Conservation (phyloP, 2,888 invertebrate species). For the Disparrhopalites patrizii region DNA sequence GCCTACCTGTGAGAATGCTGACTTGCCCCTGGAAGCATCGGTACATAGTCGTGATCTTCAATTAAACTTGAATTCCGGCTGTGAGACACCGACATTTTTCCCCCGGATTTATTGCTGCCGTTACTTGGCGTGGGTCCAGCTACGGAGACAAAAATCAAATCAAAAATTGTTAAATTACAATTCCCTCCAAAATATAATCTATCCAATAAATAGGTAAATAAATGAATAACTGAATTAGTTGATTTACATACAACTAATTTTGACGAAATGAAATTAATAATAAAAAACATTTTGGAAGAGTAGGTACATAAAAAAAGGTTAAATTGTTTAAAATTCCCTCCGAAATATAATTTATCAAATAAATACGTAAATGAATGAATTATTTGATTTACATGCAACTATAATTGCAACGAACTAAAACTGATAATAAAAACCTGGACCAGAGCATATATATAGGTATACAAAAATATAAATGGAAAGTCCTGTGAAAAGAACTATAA, state of each 20-base stretch:
- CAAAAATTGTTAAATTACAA: background rate
- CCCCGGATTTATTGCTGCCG: constrained; percentile 19
- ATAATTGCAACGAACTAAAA: background rate
- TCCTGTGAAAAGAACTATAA: background rate
- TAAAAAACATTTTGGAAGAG: no score
- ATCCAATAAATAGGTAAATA: no score
- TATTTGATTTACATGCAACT: background rate
- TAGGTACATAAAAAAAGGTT: no score
- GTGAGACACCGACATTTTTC: constrained; percentile 40
- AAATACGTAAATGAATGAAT: no score
- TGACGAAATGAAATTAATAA: no score
- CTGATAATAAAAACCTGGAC: background rate
- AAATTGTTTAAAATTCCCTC: no score
- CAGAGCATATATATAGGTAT: background rate
- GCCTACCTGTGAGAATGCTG: constrained; percentile 35
- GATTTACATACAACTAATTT: no score
- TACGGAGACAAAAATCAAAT: background rate
- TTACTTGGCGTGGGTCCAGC: constrained; percentile 13
- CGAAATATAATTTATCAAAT: no score
- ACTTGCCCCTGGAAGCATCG: constrained; percentile 42
- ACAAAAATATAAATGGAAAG: background rate
- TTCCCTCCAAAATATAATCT: no score
- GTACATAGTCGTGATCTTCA: constrained; percentile 46
- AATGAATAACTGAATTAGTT: no score
- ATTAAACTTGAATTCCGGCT: constrained; percentile 47